Conservation (phyloP, 2,888 invertebrate species). For the Heliconius erato region DNA sequence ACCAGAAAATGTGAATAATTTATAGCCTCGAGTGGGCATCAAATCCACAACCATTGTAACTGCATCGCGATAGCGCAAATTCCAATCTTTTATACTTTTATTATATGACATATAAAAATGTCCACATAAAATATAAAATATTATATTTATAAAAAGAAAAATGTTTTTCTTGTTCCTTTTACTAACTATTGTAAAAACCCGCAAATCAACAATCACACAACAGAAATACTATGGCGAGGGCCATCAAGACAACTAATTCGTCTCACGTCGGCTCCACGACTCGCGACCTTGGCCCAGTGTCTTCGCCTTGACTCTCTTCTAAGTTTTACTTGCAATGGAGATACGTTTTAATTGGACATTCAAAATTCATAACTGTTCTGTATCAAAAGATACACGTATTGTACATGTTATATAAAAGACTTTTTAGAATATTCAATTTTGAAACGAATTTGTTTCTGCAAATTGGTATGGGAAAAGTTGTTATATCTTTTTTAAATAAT, state of each 20-base stretch:
- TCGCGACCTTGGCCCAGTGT: conserved; percentile 45
- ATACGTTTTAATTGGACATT: conserved; percentile 48
- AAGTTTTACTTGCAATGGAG: conserved; percentile 42
- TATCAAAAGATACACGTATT: conserved; percentile 8
- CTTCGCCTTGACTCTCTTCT: conserved; percentile 49
- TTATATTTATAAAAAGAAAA: no score
- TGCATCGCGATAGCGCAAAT: no score
- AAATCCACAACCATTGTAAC: background rate
- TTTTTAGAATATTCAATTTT: conserved; percentile 2
- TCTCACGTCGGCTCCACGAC: conserved; percentile 48
- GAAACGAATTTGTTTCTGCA: background rate
- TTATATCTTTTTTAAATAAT: background rate
- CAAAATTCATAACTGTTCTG: conserved; percentile 23
- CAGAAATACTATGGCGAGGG: conserved; percentile 43
- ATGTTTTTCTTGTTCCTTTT: background rate
- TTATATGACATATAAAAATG: no score
- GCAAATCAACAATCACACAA: conserved; percentile 13
- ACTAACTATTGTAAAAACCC: conserved; percentile 19
- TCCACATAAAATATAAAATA: no score
- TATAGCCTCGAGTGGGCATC: background rate
- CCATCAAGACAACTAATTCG: conserved; percentile 51
- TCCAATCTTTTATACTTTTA: no score
- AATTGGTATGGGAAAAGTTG: background rate
- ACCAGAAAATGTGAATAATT: no score
- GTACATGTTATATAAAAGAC: background rate